A percentile compares a stretch with the other conserved stretches of the same genome.
phyloP scores from a whole-genome alignment of 1,140 invertebrate genomes.

The Heliconius hermathena region DNA sequence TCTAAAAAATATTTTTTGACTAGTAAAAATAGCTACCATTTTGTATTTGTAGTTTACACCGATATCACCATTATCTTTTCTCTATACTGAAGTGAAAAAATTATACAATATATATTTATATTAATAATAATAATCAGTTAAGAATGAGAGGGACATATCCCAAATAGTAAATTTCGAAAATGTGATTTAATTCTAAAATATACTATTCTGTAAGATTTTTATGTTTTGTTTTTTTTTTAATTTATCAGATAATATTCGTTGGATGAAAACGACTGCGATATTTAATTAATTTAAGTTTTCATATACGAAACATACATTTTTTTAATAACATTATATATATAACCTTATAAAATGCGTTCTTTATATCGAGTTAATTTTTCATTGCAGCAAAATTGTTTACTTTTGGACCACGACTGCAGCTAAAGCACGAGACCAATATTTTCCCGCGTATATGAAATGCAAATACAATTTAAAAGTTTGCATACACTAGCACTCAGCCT shows the following conservation, averaged over 20 bases:
- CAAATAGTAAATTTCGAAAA: no score
- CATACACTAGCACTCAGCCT: slow-evolving; percentile 70
- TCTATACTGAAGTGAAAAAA: no score
- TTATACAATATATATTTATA: background rate
- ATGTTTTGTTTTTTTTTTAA: no score
- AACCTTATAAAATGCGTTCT: background rate
- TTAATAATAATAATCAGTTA: no score
- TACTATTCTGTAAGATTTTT: no score
- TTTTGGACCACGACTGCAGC: slow-evolving; percentile 28
- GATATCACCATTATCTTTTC: no score
- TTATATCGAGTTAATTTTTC: background rate
- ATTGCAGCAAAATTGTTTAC: background rate
- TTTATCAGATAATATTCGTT: background rate
- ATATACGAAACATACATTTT: background rate
- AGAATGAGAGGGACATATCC: no score
- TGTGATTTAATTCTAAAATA: no score
- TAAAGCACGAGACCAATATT: slow-evolving; percentile 61
- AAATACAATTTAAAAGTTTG: slow-evolving; percentile 81
- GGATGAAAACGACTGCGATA: background rate
- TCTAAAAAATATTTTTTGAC: no score
- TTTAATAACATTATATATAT: background rate
- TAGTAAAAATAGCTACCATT: no score
- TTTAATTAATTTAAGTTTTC: background rate
- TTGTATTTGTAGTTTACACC: no score
- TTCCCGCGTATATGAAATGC: slow-evolving; percentile 72